These are phyloP conservation scores for Fukomys damarensis DNA, from an alignment of 2,113 vertebrate genomes.

Conservation along the genomic window DNA sequence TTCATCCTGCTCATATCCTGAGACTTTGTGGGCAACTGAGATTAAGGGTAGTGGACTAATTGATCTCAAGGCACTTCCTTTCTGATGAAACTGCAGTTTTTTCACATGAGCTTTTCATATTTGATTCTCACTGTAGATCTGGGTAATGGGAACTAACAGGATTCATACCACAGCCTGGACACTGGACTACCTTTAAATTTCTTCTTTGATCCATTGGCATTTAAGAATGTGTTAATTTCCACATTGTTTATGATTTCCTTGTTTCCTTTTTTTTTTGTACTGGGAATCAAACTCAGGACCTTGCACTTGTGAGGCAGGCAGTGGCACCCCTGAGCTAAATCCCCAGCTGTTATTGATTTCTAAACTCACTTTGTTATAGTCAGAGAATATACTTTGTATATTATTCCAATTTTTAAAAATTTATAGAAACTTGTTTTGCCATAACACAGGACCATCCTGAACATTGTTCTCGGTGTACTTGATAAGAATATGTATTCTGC, in stretches of 20 bases:
- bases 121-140: background rate
- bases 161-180: background rate
- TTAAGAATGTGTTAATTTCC: background rate
- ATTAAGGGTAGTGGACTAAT: background rate
- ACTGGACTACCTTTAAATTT: background rate
- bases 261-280: background rate
- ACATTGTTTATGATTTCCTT: background rate
- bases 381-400: background rate
- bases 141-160: background rate
- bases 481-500: background rate
- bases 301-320: too few species aligned
- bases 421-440: background rate
- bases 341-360: background rate
- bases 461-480: background rate
- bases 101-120: too few species aligned
- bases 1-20: background rate
- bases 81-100: background rate
- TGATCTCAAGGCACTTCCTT: background rate
- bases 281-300: too few species aligned
- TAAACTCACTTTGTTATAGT: background rate
- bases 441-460: background rate
- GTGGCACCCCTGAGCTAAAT: too few species aligned
- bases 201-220: background rate
- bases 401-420: constrained; percentile 5
- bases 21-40: background rate